Base-by-base conservation (phyloP, 1,140 invertebrate species). In the Pemphigus obesinymphae region DNA sequence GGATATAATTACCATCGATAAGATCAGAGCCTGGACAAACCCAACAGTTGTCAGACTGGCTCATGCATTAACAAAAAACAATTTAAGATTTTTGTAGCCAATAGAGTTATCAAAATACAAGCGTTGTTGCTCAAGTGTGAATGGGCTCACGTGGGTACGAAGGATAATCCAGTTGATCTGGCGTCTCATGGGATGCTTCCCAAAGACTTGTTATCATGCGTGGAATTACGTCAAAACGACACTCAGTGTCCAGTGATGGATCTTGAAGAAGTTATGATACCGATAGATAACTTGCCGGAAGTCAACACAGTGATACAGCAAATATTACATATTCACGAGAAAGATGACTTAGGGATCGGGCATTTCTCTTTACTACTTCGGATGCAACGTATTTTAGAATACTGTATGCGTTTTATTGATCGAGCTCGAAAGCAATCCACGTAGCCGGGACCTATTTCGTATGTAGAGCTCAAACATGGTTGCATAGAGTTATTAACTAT, bases 21-120 rank as follows among this genome's bases (percentile, higher is more conserved):
- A 13, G 1, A 43, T 83, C 53, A 45, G 50, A 23, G 43, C 68
- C 0, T 83, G 72, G 53, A 82, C 83, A 45, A 83, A 84, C 31
- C 84, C 82, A 17, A 84, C 70, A 26, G 45, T 84, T 17, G 84
- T 83, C 4, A 20, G 53, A 70, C 15, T 85, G 84, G 84, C 80
- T 85, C 13, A 58, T 37, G 2, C 48, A 45, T 13, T 26, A 58
- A n/a, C 72, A n/a, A 84, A 23, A 31, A 53, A 15, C 53, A 75
- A 55, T 82, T 48, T 5, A 37, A 82, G 34, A 31, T 82, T 23
- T 83, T 82, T 11, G 83, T 76, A 8, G 72, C 83, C 20, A 70
- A 83, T 55, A 26, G 78, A 0, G 80, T 82, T 1, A 40, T 13
- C 13, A 73, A 82, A 53, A 83, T 83, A 31, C 48, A 66, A 0